Conservation (phyloP, 2,113 vertebrate species). For the Leuciscus idus region DNA sequence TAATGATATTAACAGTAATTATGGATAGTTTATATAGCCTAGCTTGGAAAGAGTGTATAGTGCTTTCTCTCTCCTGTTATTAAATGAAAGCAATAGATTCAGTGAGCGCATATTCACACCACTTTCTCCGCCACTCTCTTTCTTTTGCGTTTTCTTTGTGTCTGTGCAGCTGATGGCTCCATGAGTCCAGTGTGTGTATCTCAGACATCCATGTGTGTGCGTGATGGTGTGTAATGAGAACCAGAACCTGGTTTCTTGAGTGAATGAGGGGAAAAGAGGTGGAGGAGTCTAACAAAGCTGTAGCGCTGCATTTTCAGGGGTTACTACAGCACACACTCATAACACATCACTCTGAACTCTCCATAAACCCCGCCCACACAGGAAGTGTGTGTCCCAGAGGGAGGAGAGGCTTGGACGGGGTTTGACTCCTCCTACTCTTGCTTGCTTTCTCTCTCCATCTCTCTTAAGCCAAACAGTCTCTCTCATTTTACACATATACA, state of each 20-base stretch:
- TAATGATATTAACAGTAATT: neutral
- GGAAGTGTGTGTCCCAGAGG: slow-evolving; percentile 60
- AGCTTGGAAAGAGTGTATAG: neutral
- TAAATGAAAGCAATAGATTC: slow-evolving; percentile 5
- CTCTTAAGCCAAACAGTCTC: slow-evolving; percentile 42
- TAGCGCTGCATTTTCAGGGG: slow-evolving; percentile 16
- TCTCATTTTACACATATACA: slow-evolving; percentile 38
- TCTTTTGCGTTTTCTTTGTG: slow-evolving; percentile 51
- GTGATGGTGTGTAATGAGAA: slow-evolving; percentile 62
- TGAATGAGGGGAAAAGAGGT: slow-evolving; percentile 51
- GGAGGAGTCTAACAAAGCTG: slow-evolving; percentile 59
- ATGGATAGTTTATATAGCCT: neutral
- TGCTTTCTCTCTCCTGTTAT: slow-evolving; percentile 47
- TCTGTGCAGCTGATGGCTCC: slow-evolving; percentile 51
- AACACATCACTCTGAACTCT: slow-evolving; percentile 49
- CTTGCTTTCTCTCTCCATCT: slow-evolving; percentile 29
- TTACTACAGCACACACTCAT: slow-evolving; percentile 37
- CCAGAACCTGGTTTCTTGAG: slow-evolving; percentile 54
- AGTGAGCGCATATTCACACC: neutral
- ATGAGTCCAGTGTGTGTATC: slow-evolving; percentile 32
- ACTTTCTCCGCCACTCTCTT: neutral
- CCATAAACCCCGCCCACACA: slow-evolving; percentile 53
- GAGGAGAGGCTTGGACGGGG: slow-evolving; percentile 36
- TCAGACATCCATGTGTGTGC: slow-evolving; percentile 36
- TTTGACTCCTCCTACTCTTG: slow-evolving; percentile 42